Evolutionary conservation across 1,140 invertebrate genomes (phyloP).

Genomic region (Probaryconus sp.): DNA sequence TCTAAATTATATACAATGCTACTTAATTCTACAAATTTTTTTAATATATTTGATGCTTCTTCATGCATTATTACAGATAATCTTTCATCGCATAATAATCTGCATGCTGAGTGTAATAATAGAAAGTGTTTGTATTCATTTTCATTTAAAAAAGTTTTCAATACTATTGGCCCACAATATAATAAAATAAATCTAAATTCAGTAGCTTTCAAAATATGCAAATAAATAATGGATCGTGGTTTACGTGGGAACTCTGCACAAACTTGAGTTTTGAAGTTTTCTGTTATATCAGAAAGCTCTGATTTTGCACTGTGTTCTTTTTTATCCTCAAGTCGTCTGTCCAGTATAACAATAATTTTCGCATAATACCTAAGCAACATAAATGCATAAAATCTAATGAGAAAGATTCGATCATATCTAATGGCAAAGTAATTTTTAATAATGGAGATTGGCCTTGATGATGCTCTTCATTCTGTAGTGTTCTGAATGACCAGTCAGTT

Average conservation of each 20-base stretch:
- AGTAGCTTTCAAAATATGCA: constrained; percentile 47
- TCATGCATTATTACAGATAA: not conserved
- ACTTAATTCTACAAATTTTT: constrained; percentile 1
- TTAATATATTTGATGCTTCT: not conserved
- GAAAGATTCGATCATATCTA: constrained; percentile 51
- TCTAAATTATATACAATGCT: constrained; percentile 1
- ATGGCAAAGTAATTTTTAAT: constrained; percentile 18
- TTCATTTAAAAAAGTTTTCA: constrained; percentile 11
- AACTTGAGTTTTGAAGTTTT: constrained; percentile 34
- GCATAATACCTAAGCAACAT: constrained; percentile 60
- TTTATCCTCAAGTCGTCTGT: constrained; percentile 37
- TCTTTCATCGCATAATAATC: constrained; percentile 12
- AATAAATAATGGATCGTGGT: constrained; percentile 22
- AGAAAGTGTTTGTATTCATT: constrained; percentile 5
- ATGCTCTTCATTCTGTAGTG: constrained; percentile 22
- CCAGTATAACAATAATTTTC: constrained; percentile 61
- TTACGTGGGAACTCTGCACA: constrained; percentile 47
- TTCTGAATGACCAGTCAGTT: constrained; percentile 25
- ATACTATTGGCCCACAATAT: constrained; percentile 13
- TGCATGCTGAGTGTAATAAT: constrained; percentile 9
- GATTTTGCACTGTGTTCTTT: not conserved
- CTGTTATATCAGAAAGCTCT: constrained; percentile 18
- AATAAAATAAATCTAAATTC: constrained; percentile 53
- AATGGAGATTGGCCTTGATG: constrained; percentile 19
- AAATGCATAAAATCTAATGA: constrained; percentile 64